Evolutionary conservation across 2,888 invertebrate species (phyloP), one percentile per base, ranked within the genome.

Genomic region (Bhutanitis thaidina): DNA sequence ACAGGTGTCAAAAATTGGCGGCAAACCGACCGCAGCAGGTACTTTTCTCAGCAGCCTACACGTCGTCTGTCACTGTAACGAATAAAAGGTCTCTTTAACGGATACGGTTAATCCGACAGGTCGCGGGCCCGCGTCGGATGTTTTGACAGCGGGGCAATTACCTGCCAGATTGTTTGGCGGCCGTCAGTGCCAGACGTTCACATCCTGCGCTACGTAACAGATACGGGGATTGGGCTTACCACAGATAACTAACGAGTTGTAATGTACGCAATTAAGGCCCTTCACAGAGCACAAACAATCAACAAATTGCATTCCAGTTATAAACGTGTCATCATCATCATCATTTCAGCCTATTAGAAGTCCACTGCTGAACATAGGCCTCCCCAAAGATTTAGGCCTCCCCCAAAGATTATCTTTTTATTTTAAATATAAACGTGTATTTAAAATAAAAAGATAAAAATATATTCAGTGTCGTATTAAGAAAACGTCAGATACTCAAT

Each of bases 101-200:
- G 81, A 84, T 83, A 83, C 74, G 65, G 73, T 65, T 82, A 82
- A 83, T 83, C 81, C 70, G 81, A 80, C 84, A 57, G 55, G 53
- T 57, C 47, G 49, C 56, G 61, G 57, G 61, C 49, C 25, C 61
- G 66, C 67, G 74, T 82, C 78, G 81, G 84, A 81, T 84, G 83
- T 88, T 88, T 83, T 88, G 88, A 88, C 89, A 86, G 75, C 68
- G 53, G 52, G 57, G 71, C 88, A 86, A 88, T 88, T 85, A 84
- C 80, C 82, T 82, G 83, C 69, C 80, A 74, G 73, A 76, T 75
- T 69, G 74, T 71, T 72, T 69, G 71, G 74, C 67, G 71, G 71
- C 61, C 58, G 62, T 57, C 59, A 61, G 68, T 61, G 68, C 67
- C 65, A 58, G 60, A 61, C 60, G 73, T 71, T 80, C 80, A 80